phyloP scores from a whole-genome alignment of 2,888 invertebrate species.

The Acleris emargana region DNA sequence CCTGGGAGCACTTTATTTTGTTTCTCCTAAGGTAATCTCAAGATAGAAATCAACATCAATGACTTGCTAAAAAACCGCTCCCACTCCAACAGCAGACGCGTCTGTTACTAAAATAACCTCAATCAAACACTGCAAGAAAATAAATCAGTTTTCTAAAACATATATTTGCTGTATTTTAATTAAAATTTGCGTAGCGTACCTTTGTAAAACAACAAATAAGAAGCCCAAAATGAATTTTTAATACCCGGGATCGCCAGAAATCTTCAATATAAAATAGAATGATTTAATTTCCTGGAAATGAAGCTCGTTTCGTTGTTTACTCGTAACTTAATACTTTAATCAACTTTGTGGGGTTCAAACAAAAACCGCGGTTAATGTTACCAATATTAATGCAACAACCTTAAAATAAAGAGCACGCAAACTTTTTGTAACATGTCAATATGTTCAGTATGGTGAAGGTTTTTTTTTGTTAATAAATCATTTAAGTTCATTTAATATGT shows the following conservation, averaged over 20 bases:
- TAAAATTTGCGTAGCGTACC: slow-evolving; percentile 26
- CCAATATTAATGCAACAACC: background rate
- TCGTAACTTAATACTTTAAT: slow-evolving; percentile 15
- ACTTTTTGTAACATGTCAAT: too few relatives aligned
- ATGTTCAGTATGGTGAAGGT: too few relatives aligned
- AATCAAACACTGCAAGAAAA: background rate
- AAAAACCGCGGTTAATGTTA: background rate
- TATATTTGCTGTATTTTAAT: slow-evolving; percentile 23
- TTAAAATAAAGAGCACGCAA: too few relatives aligned
- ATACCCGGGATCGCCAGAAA: slow-evolving; percentile 11
- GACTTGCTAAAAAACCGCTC: background rate
- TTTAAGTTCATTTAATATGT: too few relatives aligned
- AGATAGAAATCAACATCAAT: background rate
- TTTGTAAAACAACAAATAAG: slow-evolving; percentile 14
- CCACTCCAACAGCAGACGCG: background rate
- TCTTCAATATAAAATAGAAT: slow-evolving; percentile 11
- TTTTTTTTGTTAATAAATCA: too few relatives aligned
- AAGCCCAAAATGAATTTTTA: slow-evolving; percentile 23
- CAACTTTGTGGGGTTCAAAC: slow-evolving; percentile 5
- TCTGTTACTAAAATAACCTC: background rate
- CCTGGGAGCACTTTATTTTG: too few relatives aligned
- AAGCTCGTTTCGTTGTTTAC: slow-evolving; percentile 12
- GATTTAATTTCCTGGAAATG: slow-evolving; percentile 15
- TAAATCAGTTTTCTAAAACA: slow-evolving; percentile 1
- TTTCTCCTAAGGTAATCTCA: too few relatives aligned